These are phyloP conservation scores for Blastobasis lacticolella DNA, from an alignment of 2,888 invertebrate genomes.

Conservation along the genomic window DNA sequence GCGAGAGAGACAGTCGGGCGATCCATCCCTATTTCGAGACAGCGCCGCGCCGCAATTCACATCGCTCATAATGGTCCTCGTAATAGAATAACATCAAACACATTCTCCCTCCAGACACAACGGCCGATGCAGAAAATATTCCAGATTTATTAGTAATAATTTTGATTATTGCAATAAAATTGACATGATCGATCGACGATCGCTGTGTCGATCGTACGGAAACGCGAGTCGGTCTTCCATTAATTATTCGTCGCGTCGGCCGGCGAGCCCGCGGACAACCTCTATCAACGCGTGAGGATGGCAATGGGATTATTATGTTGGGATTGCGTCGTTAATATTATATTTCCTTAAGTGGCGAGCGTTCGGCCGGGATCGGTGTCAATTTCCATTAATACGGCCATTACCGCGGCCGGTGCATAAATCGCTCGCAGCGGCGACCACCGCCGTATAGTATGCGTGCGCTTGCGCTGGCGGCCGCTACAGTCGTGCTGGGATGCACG, in stretches of 20 bases:
- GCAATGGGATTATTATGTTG: conserved; percentile 48
- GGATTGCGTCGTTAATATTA: conserved; percentile 63
- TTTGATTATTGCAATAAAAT: too few relatives aligned
- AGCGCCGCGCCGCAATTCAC: conserved; percentile 57
- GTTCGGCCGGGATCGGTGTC: conserved; percentile 47
- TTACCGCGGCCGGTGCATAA: conserved; percentile 57
- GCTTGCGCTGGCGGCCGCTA: background rate
- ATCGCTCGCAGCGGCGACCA: conserved; percentile 52
- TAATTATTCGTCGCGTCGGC: conserved; percentile 43
- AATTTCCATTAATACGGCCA: conserved; percentile 65
- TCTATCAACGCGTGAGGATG: conserved; percentile 48
- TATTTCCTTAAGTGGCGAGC: conserved; percentile 53
- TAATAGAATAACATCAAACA: conserved; percentile 41
- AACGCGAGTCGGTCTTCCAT: conserved; percentile 17
- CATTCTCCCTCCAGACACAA: conserved; percentile 9
- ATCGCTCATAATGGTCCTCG: conserved; percentile 49
- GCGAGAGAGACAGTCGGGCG: conserved; percentile 52
- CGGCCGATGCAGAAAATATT: too few relatives aligned
- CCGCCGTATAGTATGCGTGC: conserved; percentile 19
- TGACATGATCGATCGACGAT: too few relatives aligned
- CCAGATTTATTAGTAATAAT: too few relatives aligned
- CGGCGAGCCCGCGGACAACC: conserved; percentile 32
- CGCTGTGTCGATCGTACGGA: too few relatives aligned
- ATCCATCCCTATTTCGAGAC: conserved; percentile 46
- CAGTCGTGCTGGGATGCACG: background rate